Evolutionary conservation across 2,113 vertebrate genomes (phyloP), one percentile per base, ranked within the genome.

Genomic region (Morone saxatilis): DNA sequence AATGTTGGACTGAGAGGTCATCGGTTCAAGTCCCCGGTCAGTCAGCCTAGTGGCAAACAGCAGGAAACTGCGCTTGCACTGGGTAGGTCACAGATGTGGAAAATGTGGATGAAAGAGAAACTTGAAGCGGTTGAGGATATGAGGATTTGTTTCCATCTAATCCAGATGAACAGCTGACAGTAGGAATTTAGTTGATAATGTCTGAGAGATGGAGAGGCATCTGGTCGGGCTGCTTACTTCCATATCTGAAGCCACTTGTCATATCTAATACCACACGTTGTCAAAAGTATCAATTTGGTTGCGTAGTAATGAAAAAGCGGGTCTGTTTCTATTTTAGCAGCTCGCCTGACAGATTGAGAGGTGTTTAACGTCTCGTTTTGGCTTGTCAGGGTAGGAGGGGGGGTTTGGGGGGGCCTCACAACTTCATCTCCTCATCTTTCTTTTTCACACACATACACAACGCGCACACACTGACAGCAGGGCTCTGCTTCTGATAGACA

Each of bases 351-450:
- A 94, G 93, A 94, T 93, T 92, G 89, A 93, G 87, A 91, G 92
- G 91, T 94, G 92, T 94, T 95, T 94, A 95, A 91, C 91, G 79
- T 92, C 93, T 95, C 91, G 84, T 93, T 94, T 91, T 91, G 86
- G 86, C 91, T 92, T 91, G 91, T 89, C 91, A 86, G 85, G 67
- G 63, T 48, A 7, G 69, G 69, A 36, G 63, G 71, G 66, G n/a
- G 43, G 5, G 12, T 16, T 19, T 54, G 14, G 9, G 69, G 56
- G 72, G 14, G 48, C 73, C 81, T 89, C 85, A 83, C 86, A 90
- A 88, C 88, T 89, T 90, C 88, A 87, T 91, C 87, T 87, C 77
- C 86, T 86, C 90, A 88, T 89, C 87, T 86, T 84, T 89, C 68
- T 41, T 40, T 77, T 76, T 71, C 81, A 48, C 81, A 48, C 70